These are phyloP conservation scores for Xiphias gladius DNA, from an alignment of 2,113 vertebrate species.

Conservation along the genomic window DNA sequence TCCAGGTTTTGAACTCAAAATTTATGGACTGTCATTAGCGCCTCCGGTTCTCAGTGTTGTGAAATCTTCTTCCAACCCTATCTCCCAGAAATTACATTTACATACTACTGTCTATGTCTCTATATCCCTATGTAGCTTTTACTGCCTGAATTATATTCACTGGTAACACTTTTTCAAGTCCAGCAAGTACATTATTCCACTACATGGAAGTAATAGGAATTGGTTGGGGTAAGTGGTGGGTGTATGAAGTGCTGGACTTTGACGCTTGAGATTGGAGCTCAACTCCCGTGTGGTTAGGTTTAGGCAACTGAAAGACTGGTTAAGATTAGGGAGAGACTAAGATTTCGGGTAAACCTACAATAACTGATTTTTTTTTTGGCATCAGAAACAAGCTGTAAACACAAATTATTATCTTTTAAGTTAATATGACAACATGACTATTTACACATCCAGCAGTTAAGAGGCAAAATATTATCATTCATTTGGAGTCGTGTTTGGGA, in stretches of 20 bases:
- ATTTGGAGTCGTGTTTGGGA: too few species aligned
- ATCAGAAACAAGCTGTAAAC: not conserved
- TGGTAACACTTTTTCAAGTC: not conserved
- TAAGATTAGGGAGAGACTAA: not conserved
- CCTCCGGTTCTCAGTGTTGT: constrained; percentile 18
- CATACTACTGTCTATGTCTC: not conserved
- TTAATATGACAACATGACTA: not conserved
- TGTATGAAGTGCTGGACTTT: not conserved
- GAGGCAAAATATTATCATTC: too few species aligned
- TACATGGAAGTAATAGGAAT: not conserved
- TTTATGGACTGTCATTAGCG: constrained; percentile 38
- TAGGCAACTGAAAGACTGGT: not conserved
- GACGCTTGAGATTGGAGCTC: not conserved
- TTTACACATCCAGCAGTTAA: not conserved
- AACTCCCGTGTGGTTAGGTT: not conserved
- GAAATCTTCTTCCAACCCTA: not conserved
- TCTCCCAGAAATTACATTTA: not conserved
- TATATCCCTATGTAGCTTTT: not conserved
- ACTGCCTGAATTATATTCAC: not conserved
- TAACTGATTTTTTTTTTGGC: not conserved
- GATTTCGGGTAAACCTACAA: not conserved
- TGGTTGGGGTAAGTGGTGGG: not conserved
- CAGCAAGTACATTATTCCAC: not conserved
- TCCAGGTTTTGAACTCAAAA: constrained; percentile 50
- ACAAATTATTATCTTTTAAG: not conserved